Evolutionary conservation across 2,113 vertebrate species (phyloP).

Genomic region (Falco punctatus): DNA sequence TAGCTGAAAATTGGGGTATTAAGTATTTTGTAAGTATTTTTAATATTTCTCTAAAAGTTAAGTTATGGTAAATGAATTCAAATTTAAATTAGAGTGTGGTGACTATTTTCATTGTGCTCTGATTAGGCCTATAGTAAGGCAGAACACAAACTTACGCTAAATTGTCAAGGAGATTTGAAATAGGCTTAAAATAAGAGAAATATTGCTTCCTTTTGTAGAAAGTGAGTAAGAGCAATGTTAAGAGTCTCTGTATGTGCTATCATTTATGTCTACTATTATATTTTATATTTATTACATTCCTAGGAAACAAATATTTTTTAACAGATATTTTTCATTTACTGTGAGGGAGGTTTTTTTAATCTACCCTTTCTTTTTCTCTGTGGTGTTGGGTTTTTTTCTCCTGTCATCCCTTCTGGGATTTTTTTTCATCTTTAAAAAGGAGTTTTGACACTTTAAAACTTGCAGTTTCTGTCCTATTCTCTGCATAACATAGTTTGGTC

Average conservation of each 20-base stretch:
- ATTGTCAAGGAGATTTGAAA: background rate
- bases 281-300: background rate
- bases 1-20: background rate
- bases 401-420: background rate
- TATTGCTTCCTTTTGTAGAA: background rate
- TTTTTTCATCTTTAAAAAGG: background rate
- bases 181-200: background rate
- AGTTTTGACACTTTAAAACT: background rate
- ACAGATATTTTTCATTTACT: background rate
- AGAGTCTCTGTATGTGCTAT: background rate
- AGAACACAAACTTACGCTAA: background rate
- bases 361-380: background rate
- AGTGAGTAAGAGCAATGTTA: background rate
- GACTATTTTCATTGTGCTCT: background rate
- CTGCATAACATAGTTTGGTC: background rate
- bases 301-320: background rate
- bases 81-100: background rate
- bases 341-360: fast-evolving
- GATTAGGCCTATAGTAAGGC: background rate
- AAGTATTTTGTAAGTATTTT: background rate
- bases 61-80: background rate
- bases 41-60: background rate
- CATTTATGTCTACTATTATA: background rate
- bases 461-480: background rate
- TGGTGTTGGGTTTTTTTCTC: background rate